Percentiles rank a stretch among this genome's conserved stretches.
Conservation (phyloP, 2,888 invertebrate genomes). For the Drosophila sordidula region DNA sequence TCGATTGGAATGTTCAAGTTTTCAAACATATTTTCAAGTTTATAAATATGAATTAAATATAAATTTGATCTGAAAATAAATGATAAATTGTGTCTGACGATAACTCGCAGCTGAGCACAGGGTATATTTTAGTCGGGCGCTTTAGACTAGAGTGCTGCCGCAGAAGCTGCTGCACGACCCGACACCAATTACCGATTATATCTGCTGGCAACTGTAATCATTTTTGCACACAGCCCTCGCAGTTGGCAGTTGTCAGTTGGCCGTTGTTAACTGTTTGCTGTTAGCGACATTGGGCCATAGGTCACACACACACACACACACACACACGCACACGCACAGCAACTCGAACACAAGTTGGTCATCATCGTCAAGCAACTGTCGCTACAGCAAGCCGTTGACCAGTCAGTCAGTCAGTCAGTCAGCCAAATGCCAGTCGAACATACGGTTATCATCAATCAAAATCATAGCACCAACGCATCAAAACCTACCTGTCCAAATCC, state of each 20-base stretch:
- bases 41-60: too few relatives aligned
- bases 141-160: neutral
- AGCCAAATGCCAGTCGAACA: conserved; percentile 49
- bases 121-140: neutral
- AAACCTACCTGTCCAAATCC: conserved; percentile 28
- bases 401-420: conserved; percentile 36
- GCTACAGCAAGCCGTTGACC: conserved; percentile 26
- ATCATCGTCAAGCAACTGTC: conserved; percentile 60
- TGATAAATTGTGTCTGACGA: too few relatives aligned
- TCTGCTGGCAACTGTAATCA: conserved; percentile 63
- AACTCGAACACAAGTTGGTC: neutral
- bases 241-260: conserved; percentile 38
- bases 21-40: too few relatives aligned
- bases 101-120: neutral
- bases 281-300: conserved; percentile 55
- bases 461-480: conserved; percentile 52
- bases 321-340: neutral
- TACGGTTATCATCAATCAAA: conserved; percentile 71
- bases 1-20: too few relatives aligned
- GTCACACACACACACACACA: conserved; percentile 14
- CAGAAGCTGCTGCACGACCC: conserved; percentile 22
- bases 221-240: conserved; percentile 18
- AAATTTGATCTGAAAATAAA: too few relatives aligned
- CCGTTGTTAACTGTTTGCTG: conserved; percentile 30
- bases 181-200: conserved; percentile 75